A percentile compares a stretch with the other conserved stretches of the same genome.
Evolutionary conservation across 2,113 vertebrate genomes (phyloP).

Genomic region (Amphiprion ocellaris): DNA sequence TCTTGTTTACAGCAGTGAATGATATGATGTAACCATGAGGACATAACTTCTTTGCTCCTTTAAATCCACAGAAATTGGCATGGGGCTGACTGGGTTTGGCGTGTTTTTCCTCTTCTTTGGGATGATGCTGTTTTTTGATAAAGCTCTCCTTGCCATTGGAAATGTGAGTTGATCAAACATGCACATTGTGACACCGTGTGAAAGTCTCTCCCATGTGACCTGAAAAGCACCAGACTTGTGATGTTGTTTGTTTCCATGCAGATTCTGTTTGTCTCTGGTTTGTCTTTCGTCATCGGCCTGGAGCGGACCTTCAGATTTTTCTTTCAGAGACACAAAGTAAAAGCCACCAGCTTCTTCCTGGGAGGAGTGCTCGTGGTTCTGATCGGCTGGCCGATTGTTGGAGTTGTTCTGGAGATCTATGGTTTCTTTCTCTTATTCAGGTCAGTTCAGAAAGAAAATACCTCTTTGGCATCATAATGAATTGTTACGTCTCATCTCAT

Average conservation of each 20-base stretch:
- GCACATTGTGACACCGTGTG: not conserved
- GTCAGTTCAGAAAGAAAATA: constrained; percentile 75
- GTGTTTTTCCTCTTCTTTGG: constrained; percentile 99
- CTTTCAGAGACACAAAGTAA: constrained; percentile 98
- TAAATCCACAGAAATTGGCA: constrained; percentile 92
- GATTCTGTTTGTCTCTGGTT: constrained; percentile 96
- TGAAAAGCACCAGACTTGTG: not conserved
- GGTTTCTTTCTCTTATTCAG: constrained; percentile 99
- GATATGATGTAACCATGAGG: not conserved
- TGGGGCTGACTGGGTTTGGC: constrained; percentile 97
- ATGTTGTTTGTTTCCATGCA: constrained; percentile 55
- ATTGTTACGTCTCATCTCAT: not conserved
- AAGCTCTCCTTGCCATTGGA: constrained; percentile 98
- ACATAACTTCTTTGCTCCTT: not conserved
- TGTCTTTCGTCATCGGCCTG: constrained; percentile 97
- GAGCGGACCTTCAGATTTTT: constrained; percentile 98
- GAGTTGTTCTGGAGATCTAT: constrained; percentile 96
- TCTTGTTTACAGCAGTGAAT: not conserved
- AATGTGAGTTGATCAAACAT: constrained; percentile 88
- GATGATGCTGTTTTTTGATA: constrained; percentile 99
- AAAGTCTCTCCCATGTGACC: not conserved
- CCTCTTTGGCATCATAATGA: not conserved
- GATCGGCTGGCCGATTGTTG: constrained; percentile 96
- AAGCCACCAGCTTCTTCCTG: constrained; percentile 97
- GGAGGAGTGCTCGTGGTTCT: constrained; percentile 96